Base-by-base conservation (phyloP, 2,797 vertebrate species). In the Mormyrus hasselquistii region DNA sequence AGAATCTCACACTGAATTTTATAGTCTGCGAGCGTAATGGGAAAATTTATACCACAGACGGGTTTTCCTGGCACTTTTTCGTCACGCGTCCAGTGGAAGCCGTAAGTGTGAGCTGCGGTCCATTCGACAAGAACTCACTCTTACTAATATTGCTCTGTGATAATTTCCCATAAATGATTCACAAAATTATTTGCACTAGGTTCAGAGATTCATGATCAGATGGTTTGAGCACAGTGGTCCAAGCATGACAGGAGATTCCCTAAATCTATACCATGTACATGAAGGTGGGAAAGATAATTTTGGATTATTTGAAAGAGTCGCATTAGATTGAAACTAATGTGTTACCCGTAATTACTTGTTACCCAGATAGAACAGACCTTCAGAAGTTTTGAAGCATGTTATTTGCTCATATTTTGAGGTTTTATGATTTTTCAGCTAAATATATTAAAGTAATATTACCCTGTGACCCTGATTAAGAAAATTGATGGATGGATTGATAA, bases 1-100 rank as follows among this genome's bases (percentile, higher is more conserved):
- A 97, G 95, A 96, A 93, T 93, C 96, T 95, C 95, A 87, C 69
- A 92, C 95, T 94, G 95, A 96, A 96, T 93, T 93, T 94, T 95
- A 94, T 95, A 95, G 95, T 55, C 5, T 86, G 22, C 5, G 10
- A 19, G 29, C 6, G 10, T 52, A 86, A 52, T 55, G 50, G 29
- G 84, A 3, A 86, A 86, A 86, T 86, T 55, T 25, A 86, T 52
- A 47, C 50, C 22, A 7, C 8, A 55, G 49, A 2, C 41, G n/a
- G 19, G 41, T 22, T 47, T 82, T 9, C 76, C 47, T 82, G n/a
- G 41, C 19, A 82, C 19, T 82, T 47, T 82, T 47, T n/a, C 41
- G 44, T 47, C 76, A 82, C 2, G 16, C 19, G 19, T 82, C 73
- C 41, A 16, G 3, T n/a, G 16, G 14, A 79, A 44, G 14, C 38